These are phyloP conservation scores for Helostoma temminkii DNA, from an alignment of 2,797 vertebrate genomes.

Conservation along the genomic window DNA sequence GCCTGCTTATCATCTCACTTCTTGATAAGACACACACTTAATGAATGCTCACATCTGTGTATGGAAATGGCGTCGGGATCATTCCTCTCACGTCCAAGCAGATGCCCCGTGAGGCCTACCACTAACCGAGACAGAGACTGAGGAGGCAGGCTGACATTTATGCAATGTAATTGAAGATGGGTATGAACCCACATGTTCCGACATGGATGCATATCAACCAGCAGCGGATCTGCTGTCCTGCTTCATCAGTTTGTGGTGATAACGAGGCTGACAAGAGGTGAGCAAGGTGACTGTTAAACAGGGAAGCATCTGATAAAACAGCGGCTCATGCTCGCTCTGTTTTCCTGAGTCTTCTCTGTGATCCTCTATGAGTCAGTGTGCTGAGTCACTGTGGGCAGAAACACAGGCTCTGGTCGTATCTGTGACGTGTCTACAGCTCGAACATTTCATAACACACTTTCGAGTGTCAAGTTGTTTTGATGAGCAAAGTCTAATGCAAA, in stretches of 20 bases:
- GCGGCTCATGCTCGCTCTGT: background rate
- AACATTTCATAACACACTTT: too few relatives aligned
- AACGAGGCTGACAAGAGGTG: conserved; percentile 14
- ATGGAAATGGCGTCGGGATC: conserved; percentile 25
- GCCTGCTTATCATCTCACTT: conserved; percentile 17
- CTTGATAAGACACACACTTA: conserved; percentile 32
- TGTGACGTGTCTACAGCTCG: too few relatives aligned
- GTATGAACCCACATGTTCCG: conserved; percentile 53
- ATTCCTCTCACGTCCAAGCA: conserved; percentile 54
- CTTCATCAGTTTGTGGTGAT: conserved; percentile 17
- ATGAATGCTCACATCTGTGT: conserved; percentile 27
- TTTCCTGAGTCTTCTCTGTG: background rate
- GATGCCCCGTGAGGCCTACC: conserved; percentile 28
- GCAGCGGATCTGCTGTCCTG: conserved; percentile 17
- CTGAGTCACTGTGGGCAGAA: background rate
- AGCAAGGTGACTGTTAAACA: conserved; percentile 16
- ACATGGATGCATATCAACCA: conserved; percentile 43
- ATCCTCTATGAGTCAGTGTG: background rate
- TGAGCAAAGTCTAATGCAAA: too few relatives aligned
- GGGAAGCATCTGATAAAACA: conserved; percentile 30
- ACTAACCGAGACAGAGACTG: conserved; percentile 23
- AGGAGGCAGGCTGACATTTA: conserved; percentile 66
- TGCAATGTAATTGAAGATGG: conserved; percentile 62
- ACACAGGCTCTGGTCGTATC: background rate
- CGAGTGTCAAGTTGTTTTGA: too few relatives aligned